Percentiles rank a stretch among this genome's conserved stretches.
These are phyloP conservation scores for Buphagus erythrorhynchus DNA, from an alignment of 2,797 vertebrate genomes.

Conservation along the genomic window DNA sequence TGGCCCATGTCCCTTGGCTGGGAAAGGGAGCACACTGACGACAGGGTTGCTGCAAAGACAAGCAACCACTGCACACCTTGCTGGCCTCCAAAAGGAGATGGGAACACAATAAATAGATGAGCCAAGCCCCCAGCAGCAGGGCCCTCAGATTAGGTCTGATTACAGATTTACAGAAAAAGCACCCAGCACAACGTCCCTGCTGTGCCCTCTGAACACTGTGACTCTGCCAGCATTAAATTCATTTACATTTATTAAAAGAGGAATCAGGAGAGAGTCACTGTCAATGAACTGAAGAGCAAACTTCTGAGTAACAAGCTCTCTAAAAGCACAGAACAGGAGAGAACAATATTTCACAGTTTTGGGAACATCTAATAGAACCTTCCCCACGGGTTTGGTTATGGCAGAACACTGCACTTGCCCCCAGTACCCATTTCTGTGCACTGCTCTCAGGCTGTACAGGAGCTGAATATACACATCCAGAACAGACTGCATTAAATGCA, in stretches of 20 bases:
- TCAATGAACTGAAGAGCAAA: background rate
- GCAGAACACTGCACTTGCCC: background rate
- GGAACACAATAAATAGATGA: background rate
- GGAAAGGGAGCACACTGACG: background rate
- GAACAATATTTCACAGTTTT: background rate
- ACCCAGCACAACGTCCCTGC: background rate
- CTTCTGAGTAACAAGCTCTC: background rate
- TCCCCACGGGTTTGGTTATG: background rate
- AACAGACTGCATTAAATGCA: constrained; percentile 52
- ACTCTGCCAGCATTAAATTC: background rate
- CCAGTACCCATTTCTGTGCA: background rate
- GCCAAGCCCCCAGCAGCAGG: background rate
- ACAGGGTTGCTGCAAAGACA: background rate
- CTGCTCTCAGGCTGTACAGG: constrained; percentile 28
- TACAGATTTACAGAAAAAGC: background rate
- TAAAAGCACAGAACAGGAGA: background rate
- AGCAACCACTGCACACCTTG: background rate
- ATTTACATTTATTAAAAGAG: background rate
- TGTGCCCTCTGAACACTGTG: background rate
- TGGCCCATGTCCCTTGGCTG: rapidly evolving
- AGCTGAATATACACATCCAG: background rate
- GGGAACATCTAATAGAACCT: background rate
- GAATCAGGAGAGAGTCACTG: background rate
- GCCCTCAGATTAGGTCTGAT: background rate
- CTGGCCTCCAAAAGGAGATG: background rate